Evolutionary conservation across 2,797 vertebrate species (phyloP), one percentile per base, ranked within the genome.

Genomic region (Champsocephalus gunnari): DNA sequence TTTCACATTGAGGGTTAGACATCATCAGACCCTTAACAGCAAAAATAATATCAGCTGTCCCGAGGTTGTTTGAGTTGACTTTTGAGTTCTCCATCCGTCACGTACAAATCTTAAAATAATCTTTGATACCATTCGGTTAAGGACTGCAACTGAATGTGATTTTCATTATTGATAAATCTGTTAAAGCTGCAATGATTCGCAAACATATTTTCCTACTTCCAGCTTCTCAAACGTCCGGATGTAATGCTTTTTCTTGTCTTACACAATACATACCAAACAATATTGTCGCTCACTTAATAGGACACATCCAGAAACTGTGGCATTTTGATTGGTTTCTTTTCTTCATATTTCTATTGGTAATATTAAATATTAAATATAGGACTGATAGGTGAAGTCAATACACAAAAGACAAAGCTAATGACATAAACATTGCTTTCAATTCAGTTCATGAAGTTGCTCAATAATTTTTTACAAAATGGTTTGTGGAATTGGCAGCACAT

Each of bases 1-100:
- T 87, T 81, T 90, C 89, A 88, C 91, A 88, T 83, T 1, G 64
- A 66, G 49, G 54, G 17, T 88, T 83, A 59, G 73, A 86, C 82
- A 88, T 88, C 89, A 92, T 81, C 80, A 50, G 68, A 70, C 66
- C 78, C 67, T 49, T 69, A 77, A 73, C 49, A 66, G 80, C 84
- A 79, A 83, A 89, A 82, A 84, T 82, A 88, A 82, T 21, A 84
- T 76, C 67, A 75, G 66, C 81, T 51, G 34, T 78, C 69, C 76
- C 17, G 16, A 60, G 34, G 48, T 81, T 75, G 72, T 80, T 21
- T 21, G 21, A 21, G 21, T 21, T 21, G 21, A 3, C 10, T 71
- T 70, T 70, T 3, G 57, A 67, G 14, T 66, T 64, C 1, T 64
- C 1, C 55, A 47, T 66, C 16, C 50, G 17, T 66, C 2, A 19